Base-by-base conservation (phyloP, 2,797 vertebrate species). In the Pelodytes ibericus region DNA sequence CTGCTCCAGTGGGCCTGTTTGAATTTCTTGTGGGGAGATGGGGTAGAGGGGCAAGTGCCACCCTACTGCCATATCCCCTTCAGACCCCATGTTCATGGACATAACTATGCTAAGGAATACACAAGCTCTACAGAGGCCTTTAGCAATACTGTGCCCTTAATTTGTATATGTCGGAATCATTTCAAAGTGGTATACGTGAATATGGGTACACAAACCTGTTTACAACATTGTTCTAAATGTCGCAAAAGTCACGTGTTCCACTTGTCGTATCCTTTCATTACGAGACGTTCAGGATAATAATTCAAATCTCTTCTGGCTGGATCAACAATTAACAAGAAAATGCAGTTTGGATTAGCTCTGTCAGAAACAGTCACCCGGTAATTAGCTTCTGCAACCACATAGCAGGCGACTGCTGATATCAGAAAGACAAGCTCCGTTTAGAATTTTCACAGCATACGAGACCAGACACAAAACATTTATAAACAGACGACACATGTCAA, bases 341-440 rank as follows among this genome's bases (percentile, higher is more conserved):
- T 80, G 78, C 77, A 75, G 63, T 75, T 72, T 77, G 84, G 81
- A 83, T 79, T 75, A 81, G 81, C 71, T 60, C 83, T 0, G 20
- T 81, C 74, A 86, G 81, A 83, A 87, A 84, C 83, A 86, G 83
- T 79, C 83, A 83, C 73, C 75, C 33, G 16, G 57, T 71, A 80
- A 85, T 85, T 72, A 73, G 81, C 80, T 84, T 77, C 47, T 69
- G 82, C 81, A 83, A 49, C 80, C 82, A 64, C 44, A 72, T 7
- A 72, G 58, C 74, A 80, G 73, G 74, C 72, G 60, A 74, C 70
- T 0, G 74, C 83, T 89, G 81, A 76, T 56, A 49, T 57, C 73
- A 51, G 70, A 22, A 66, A 83, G 82, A 81, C 16, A 0, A 29
- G 75, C n/a, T 39, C 73, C 11, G 47, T 72, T 76, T 27, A 79